A percentile compares a stretch with the other conserved stretches of the same genome.
Conservation (phyloP, 2,797 vertebrate genomes). For the Megalops cyprinoides region DNA sequence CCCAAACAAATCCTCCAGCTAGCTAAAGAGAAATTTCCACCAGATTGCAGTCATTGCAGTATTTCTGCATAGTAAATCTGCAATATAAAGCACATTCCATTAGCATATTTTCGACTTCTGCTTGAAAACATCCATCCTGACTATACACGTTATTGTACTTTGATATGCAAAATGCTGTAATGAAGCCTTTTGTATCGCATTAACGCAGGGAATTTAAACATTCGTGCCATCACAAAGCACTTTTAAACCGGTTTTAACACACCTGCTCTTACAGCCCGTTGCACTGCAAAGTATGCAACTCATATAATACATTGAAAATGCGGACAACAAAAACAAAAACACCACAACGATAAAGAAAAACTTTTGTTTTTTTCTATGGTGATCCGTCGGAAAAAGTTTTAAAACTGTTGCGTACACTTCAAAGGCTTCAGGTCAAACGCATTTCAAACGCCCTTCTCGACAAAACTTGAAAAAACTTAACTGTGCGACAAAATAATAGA, state of each 20-base stretch:
- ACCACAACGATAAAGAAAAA: too few species aligned
- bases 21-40: background rate
- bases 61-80: background rate
- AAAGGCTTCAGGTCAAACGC: background rate
- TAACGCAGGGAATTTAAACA: background rate
- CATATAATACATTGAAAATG: too few species aligned
- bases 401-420: background rate
- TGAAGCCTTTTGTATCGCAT: background rate
- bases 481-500: background rate
- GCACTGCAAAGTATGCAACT: background rate
- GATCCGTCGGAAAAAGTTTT: background rate
- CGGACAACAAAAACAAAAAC: too few species aligned
- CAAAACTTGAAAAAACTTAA: background rate
- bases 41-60: background rate
- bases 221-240: background rate
- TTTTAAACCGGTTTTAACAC: slow-evolving; percentile 1
- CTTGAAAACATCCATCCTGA: too few species aligned
- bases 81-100: too few species aligned
- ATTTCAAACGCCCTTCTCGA: background rate
- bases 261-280: background rate
- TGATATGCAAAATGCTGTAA: background rate
- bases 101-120: too few species aligned
- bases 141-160: background rate
- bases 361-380: background rate
- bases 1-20: slow-evolving; percentile 3